Evolutionary conservation across 2,888 invertebrate species (phyloP), one percentile per base, ranked within the genome.

Genomic region (Parapristionchus giblindavisi): DNA sequence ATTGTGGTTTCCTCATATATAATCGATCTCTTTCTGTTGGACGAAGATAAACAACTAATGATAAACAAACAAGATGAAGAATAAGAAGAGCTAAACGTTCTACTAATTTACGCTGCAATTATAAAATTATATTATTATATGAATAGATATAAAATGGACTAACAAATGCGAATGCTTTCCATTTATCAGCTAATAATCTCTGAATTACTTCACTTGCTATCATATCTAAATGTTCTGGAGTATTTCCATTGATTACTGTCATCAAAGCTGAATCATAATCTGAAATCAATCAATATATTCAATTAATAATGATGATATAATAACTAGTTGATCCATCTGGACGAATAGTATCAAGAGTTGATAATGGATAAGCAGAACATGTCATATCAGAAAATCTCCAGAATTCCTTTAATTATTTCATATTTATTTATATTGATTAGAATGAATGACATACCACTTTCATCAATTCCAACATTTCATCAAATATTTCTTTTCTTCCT

Each of bases 351-450:
- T 99, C 99, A 85, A 99, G 90, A 1, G 96, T 96, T 89, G 95
- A 96, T 72, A 99, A 90, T 0, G 97, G 97, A 89, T 99, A 99
- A 4, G 95, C 96, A 0, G 97, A 96, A 89, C 98, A 99, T 14
- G 96, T 96, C 84, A 98, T 96, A 88, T 98, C 98, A 88, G 96
- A 96, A 90, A 97, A 99, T 71, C 97, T 91, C 99, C 99, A 99
- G 90, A 98, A 96, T 90, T 97, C 98, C 88, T 94, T 91, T 21
- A 94, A 93, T 14, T 52, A 36, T 63, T 40, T 3, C 63, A 63
- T 17, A 27, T 52, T n/a, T 52, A 52, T 52, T 8, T 21, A 52
- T n/a, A 21, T 52, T 5, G 5, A 52, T 52, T 17, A 27, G 27
- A n/a, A 1, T 38, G 17, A 24, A 38, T 14, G 14, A 78, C 85